Evolutionary conservation across 1,140 invertebrate species (phyloP).

Genomic region (Colletes gigas): DNA sequence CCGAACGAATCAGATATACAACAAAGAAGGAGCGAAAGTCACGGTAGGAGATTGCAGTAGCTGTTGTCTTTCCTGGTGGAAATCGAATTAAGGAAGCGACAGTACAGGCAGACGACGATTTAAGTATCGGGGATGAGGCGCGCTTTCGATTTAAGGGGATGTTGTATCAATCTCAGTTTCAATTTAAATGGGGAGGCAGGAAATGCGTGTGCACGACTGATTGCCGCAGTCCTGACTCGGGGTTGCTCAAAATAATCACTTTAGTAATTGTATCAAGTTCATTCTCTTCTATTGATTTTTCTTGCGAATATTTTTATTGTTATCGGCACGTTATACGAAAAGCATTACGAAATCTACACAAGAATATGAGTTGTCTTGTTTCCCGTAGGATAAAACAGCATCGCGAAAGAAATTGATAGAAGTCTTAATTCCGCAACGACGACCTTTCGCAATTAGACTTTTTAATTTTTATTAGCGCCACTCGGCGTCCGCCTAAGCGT

Average conservation of each 20-base stretch:
- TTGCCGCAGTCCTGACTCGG: not conserved
- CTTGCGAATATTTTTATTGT: too few relatives aligned
- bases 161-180: conserved; percentile 54
- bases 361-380: too few relatives aligned
- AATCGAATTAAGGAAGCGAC: conserved; percentile 63
- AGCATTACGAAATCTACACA: too few relatives aligned
- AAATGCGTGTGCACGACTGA: not conserved
- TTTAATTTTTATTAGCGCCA: conserved; percentile 82
- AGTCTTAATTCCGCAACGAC: conserved; percentile 59
- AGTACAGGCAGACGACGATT: conserved; percentile 44
- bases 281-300: not conserved
- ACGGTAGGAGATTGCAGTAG: conserved; percentile 47
- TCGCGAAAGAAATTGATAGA: conserved; percentile 55
- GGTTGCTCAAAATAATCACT: not conserved
- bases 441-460: conserved; percentile 80
- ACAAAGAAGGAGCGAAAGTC: conserved; percentile 27
- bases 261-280: not conserved
- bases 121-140: conserved; percentile 46
- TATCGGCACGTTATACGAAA: too few relatives aligned
- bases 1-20: conserved; percentile 35
- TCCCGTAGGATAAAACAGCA: not conserved
- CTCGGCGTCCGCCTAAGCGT: conserved; percentile 76
- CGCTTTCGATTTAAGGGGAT: conserved; percentile 46
- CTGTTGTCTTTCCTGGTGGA: conserved; percentile 40
- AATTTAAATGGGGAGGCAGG: conserved; percentile 43